These are phyloP conservation scores for Leptinotarsa texana DNA, from an alignment of 1,140 invertebrate genomes.

Conservation along the genomic window DNA sequence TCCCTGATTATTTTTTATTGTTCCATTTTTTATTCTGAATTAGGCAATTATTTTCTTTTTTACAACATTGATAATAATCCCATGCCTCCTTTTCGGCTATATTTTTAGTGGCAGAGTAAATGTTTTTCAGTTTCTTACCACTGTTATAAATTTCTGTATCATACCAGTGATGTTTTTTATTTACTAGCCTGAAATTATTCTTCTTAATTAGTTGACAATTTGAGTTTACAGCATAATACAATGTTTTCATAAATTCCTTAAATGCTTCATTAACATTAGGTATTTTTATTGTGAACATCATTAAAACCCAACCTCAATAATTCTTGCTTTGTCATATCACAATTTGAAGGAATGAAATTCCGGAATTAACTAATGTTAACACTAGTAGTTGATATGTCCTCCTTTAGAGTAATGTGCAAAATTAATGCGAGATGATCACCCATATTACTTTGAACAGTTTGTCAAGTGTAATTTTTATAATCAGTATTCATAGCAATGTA, in stretches of 20 bases:
- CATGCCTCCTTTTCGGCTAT: background rate
- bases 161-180: background rate
- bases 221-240: background rate
- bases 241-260: background rate
- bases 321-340: background rate
- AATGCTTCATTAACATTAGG: constrained; percentile 10
- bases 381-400: too few relatives aligned
- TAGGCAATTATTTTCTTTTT: too few relatives aligned
- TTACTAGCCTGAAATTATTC: background rate
- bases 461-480: too few relatives aligned
- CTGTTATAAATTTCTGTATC: background rate
- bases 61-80: background rate
- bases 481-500: too few relatives aligned
- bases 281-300: too few relatives aligned
- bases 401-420: too few relatives aligned
- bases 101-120: background rate
- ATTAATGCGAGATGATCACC: too few relatives aligned
- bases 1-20: too few relatives aligned
- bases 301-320: background rate
- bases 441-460: too few relatives aligned
- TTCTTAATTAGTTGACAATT: background rate
- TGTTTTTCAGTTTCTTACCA: background rate
- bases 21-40: too few relatives aligned
- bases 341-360: background rate
- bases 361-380: too few relatives aligned